These are phyloP conservation scores for Tricholaema leucomelas DNA, from an alignment of 2,113 vertebrate species.

Conservation along the genomic window DNA sequence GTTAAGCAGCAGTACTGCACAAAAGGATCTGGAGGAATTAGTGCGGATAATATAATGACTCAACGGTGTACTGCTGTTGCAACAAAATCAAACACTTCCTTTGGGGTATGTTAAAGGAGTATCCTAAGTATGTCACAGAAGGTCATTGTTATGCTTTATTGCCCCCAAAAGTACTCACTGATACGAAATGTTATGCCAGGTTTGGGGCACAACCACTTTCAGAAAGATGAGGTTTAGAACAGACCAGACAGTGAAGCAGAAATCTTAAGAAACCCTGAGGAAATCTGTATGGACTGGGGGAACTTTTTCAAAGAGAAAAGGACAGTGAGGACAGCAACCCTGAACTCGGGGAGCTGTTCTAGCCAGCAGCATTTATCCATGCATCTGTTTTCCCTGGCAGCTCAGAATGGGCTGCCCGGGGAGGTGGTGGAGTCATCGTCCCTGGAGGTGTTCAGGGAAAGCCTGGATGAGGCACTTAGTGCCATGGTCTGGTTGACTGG, in stretches of 20 bases:
- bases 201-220: not conserved
- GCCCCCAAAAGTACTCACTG: not conserved
- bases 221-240: not conserved
- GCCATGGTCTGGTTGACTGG: too few species aligned
- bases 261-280: not conserved
- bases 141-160: not conserved
- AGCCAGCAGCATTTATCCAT: not conserved
- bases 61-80: not conserved
- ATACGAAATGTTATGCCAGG: not conserved
- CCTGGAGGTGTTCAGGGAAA: too few species aligned
- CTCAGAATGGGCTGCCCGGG: too few species aligned
- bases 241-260: not conserved
- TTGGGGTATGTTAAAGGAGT: not conserved
- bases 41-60: constrained; percentile 12
- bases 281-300: not conserved
- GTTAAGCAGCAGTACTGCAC: constrained; percentile 2
- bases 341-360: accelerated
- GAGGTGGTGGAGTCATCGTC: too few species aligned
- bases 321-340: not conserved
- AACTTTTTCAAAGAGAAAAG: not conserved
- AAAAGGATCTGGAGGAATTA: constrained; percentile 36
- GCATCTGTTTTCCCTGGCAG: not conserved
- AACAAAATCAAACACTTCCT: constrained; percentile 32
- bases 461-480: too few species aligned
- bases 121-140: not conserved